phyloP scores from a whole-genome alignment of 2,888 invertebrate genomes.

The Harpagoxenus sublaevis region DNA sequence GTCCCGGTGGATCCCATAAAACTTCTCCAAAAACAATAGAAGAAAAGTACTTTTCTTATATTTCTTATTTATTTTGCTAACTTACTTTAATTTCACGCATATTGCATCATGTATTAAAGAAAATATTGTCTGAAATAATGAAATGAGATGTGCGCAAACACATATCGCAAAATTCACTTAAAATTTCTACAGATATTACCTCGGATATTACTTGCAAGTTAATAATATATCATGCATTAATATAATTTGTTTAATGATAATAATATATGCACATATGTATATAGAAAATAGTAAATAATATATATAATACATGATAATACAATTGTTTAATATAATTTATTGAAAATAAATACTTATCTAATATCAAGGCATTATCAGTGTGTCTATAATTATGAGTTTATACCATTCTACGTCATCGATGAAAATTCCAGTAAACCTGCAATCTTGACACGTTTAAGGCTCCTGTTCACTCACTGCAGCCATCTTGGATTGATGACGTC shows the following conservation, averaged over 20 bases:
- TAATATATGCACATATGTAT: background rate
- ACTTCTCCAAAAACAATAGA: slow-evolving; percentile 21
- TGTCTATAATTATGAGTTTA: background rate
- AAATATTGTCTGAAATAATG: background rate
- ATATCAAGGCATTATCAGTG: background rate
- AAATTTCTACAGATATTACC: background rate
- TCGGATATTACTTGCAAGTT: background rate
- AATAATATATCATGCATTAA: background rate
- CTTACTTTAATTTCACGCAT: background rate
- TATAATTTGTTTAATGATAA: background rate
- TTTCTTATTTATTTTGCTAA: slow-evolving; percentile 8
- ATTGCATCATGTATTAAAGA: background rate
- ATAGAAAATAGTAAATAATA: background rate
- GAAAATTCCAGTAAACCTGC: background rate
- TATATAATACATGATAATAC: background rate
- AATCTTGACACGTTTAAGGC: background rate
- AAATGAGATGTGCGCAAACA: background rate
- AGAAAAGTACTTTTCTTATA: background rate
- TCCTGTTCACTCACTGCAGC: too few relatives aligned
- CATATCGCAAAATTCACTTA: background rate
- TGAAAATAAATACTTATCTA: background rate
- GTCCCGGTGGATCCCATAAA: background rate
- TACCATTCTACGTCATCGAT: background rate
- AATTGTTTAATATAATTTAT: slow-evolving; percentile 6
- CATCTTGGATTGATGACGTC: too few relatives aligned